Evolutionary conservation across 2,113 vertebrate species (phyloP).

Genomic region (Terrapene triunguis): DNA sequence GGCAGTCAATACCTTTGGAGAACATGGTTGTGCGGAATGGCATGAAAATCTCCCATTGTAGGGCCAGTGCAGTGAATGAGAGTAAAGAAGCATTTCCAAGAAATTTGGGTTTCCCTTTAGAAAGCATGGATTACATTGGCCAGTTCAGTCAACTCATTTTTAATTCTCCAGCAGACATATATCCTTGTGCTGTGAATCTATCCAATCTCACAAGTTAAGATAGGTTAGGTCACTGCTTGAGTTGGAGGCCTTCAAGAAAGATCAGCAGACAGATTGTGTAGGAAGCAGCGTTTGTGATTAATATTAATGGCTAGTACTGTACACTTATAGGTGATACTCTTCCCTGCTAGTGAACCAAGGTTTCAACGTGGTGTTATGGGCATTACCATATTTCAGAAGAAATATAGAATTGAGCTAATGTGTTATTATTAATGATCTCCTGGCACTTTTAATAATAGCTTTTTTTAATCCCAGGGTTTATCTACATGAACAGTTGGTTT

Average conservation of each 20-base stretch:
- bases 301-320: neutral
- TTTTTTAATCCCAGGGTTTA: too few relatives aligned
- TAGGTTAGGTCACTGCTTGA: neutral
- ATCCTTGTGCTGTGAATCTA: neutral
- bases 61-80: neutral
- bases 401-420: neutral
- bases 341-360: neutral
- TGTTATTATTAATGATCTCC: neutral
- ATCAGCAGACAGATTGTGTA: neutral
- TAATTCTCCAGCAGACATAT: neutral
- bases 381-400: neutral
- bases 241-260: neutral
- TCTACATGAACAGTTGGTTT: too few relatives aligned
- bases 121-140: neutral
- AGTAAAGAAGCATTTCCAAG: neutral
- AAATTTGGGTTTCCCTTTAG: neutral
- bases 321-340: neutral
- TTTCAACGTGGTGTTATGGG: neutral
- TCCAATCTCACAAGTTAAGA: neutral
- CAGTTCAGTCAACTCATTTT: neutral
- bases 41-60: neutral
- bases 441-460: too few relatives aligned
- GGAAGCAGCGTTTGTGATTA: accelerated
- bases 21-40: neutral
- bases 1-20: neutral